Percentiles rank a stretch among this genome's conserved stretches.
These are phyloP conservation scores for Bettongia penicillata DNA, from an alignment of 2,113 vertebrate species.

Conservation along the genomic window DNA sequence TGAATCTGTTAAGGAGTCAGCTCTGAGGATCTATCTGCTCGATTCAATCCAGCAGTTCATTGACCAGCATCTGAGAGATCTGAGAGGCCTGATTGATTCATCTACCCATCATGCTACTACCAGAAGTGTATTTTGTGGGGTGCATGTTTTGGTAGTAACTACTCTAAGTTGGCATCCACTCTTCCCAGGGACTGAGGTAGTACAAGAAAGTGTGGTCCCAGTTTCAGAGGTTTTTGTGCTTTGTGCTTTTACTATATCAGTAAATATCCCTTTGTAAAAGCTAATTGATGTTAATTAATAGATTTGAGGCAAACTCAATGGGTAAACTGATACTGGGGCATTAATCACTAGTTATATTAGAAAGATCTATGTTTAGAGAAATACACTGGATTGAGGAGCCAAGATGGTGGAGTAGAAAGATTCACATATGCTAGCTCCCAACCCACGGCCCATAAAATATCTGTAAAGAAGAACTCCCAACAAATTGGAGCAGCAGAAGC, in stretches of 20 bases:
- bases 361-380: neutral
- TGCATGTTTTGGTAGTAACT: neutral
- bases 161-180: neutral
- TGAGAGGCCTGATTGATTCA: neutral
- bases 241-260: neutral
- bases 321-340: neutral
- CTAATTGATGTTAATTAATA: neutral
- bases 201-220: neutral
- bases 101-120: neutral
- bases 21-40: neutral
- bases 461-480: too few species aligned
- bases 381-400: too few species aligned
- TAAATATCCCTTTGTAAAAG: neutral
- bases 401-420: too few species aligned
- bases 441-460: too few species aligned
- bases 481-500: too few species aligned
- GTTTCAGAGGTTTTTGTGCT: neutral
- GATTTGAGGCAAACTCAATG: neutral
- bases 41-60: neutral
- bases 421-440: too few species aligned
- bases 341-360: neutral
- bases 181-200: neutral
- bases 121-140: neutral
- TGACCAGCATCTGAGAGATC: neutral
- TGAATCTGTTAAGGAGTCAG: neutral